Evolutionary conservation across 2,888 invertebrate genomes (phyloP).

Genomic region (Tanaodytes sp.): DNA sequence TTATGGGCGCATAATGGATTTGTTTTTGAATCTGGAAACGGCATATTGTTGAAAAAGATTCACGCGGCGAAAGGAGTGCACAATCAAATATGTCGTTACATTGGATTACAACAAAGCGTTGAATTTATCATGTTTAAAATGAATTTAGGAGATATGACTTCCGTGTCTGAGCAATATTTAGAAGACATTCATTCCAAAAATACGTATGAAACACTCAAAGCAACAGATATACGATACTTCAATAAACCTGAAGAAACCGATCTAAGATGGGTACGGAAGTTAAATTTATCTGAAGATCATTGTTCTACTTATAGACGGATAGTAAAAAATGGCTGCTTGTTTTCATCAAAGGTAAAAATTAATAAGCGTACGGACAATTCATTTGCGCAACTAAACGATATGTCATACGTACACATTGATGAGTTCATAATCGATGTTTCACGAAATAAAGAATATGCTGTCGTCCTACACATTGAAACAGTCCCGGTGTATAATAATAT

Average conservation of each 20-base stretch:
- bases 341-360: not conserved
- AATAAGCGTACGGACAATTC: not conserved
- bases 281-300: not conserved
- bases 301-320: not conserved
- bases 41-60: not conserved
- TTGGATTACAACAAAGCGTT: not conserved
- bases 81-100: not conserved
- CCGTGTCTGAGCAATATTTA: not conserved
- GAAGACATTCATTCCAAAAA: not conserved
- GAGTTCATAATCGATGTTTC: not conserved
- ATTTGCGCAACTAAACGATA: not conserved
- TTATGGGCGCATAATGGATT: slow-evolving; percentile 1
- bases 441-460: not conserved
- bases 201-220: not conserved
- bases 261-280: not conserved
- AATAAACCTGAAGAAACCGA: not conserved
- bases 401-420: not conserved
- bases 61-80: not conserved
- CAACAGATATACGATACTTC: not conserved
- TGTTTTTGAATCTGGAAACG: not conserved
- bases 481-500: not conserved
- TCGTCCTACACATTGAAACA: not conserved
- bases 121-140: not conserved
- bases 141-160: not conserved
- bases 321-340: not conserved